These are phyloP conservation scores for Ctenopoma multispine DNA, from an alignment of 2,797 vertebrate genomes.

Conservation along the genomic window DNA sequence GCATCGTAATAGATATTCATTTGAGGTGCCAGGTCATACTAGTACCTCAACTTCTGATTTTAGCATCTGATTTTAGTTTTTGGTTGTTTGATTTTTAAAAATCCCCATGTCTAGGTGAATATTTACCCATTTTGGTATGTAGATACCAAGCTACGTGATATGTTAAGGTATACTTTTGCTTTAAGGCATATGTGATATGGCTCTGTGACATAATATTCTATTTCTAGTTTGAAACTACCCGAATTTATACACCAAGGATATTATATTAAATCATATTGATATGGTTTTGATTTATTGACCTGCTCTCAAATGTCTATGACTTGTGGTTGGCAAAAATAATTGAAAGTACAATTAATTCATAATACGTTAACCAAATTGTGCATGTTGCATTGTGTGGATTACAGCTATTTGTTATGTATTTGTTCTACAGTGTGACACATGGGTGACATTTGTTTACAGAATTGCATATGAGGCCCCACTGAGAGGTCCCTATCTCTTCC, in stretches of 20 bases:
- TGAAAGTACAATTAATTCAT: background rate
- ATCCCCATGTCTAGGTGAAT: background rate
- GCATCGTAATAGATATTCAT: background rate
- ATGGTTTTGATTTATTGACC: background rate
- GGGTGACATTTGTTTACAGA: constrained; percentile 71
- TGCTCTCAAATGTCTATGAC: background rate
- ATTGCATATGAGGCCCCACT: constrained; percentile 49
- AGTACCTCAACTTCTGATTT: background rate
- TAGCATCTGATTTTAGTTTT: background rate
- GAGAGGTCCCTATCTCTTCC: constrained; percentile 73
- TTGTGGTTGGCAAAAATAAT: background rate
- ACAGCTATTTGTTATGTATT: constrained; percentile 43
- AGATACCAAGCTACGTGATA: constrained; percentile 19
- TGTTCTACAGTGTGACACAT: constrained; percentile 37
- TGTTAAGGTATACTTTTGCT: constrained; percentile 7
- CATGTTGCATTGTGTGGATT: constrained; percentile 16
- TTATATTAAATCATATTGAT: background rate
- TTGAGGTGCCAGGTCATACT: background rate
- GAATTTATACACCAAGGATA: constrained; percentile 25
- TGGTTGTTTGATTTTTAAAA: background rate
- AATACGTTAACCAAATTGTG: constrained; percentile 2
- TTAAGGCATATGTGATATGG: background rate
- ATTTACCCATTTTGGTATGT: background rate
- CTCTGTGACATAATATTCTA: constrained; percentile 25
- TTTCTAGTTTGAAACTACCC: constrained; percentile 5